These are phyloP conservation scores for Gastrophryne carolinensis DNA, from an alignment of 2,797 vertebrate genomes.

Conservation along the genomic window DNA sequence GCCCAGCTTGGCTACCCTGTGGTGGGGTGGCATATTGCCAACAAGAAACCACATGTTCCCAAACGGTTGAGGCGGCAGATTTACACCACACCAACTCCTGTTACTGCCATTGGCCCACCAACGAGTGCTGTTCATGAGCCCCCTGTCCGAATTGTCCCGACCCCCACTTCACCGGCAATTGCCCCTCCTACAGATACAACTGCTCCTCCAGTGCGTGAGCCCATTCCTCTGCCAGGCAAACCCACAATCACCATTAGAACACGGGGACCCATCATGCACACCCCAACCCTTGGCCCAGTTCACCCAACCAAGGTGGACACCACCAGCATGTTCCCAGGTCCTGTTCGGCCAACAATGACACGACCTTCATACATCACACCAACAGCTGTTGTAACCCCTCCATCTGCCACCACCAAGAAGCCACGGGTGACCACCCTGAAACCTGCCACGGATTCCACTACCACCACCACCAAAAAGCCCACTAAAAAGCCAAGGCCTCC, in stretches of 20 bases:
- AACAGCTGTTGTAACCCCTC: conserved; percentile 83
- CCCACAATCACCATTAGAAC: conserved; percentile 85
- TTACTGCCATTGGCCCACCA: conserved; percentile 82
- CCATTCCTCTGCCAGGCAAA: conserved; percentile 86
- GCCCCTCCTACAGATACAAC: conserved; percentile 85
- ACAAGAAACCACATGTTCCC: conserved; percentile 89
- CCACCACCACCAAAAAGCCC: conserved; percentile 76
- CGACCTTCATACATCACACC: conserved; percentile 81
- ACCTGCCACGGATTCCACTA: conserved; percentile 75
- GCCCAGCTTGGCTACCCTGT: conserved; percentile 91
- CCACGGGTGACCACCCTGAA: conserved; percentile 72
- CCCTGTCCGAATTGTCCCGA: conserved; percentile 85
- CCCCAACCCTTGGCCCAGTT: conserved; percentile 84
- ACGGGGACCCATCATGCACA: conserved; percentile 87
- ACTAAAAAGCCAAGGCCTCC: conserved; percentile 77
- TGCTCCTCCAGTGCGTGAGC: conserved; percentile 86
- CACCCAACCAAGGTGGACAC: conserved; percentile 86
- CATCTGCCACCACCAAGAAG: conserved; percentile 80
- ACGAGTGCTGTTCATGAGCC: conserved; percentile 85
- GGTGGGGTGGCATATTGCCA: conserved; percentile 97
- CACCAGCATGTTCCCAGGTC: conserved; percentile 78
- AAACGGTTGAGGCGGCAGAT: conserved; percentile 88
- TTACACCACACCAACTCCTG: conserved; percentile 84
- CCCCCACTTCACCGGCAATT: conserved; percentile 89
- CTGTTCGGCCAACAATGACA: conserved; percentile 83